Percentiles rank a stretch among this genome's conserved stretches.
phyloP scores from a whole-genome alignment of 53 echinoderm and acorn worm genomes.

The Luidia sarsii region DNA sequence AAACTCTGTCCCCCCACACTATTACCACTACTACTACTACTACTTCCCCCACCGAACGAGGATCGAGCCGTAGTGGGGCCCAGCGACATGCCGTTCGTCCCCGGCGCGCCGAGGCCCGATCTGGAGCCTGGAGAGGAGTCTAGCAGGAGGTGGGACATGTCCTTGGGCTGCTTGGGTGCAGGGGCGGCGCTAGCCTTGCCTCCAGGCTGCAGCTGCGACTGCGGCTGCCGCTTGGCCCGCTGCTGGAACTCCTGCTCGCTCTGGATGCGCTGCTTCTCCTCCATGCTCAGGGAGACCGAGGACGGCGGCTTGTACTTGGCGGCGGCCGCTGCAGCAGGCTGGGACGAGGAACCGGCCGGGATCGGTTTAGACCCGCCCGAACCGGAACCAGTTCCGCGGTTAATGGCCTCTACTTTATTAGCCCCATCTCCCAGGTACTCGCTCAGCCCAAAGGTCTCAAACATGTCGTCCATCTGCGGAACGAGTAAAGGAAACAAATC shows the following conservation, averaged over 20 bases:
- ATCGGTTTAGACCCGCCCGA: conserved; percentile 30
- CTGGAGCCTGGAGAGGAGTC: conserved; percentile 42
- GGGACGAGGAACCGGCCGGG: conserved; percentile 31
- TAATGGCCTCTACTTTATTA: conserved; percentile 61
- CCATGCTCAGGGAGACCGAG: conserved; percentile 69
- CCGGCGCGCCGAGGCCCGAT: background rate
- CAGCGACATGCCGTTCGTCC: conserved; percentile 13
- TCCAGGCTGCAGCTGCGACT: conserved; percentile 47
- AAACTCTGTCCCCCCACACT: conserved; percentile 15
- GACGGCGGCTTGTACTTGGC: conserved; percentile 49
- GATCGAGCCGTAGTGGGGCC: conserved; percentile 12
- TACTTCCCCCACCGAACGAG: too few relatives aligned
- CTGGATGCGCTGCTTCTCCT: conserved; percentile 90
- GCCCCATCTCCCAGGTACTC: conserved; percentile 51
- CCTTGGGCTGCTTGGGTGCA: conserved; percentile 48
- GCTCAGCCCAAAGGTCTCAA: conserved; percentile 78
- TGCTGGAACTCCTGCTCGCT: conserved; percentile 95
- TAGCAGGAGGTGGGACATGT: conserved; percentile 69
- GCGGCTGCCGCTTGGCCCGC: conserved; percentile 76
- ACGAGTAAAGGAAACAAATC: background rate
- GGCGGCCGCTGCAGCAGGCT: background rate
- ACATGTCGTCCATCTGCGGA: conserved; percentile 81
- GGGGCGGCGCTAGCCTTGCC: conserved; percentile 11
- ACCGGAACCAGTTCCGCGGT: conserved; percentile 15
- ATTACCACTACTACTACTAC: background rate